A percentile compares a stretch with the other conserved stretches of the same genome.
Evolutionary conservation across 2,888 invertebrate species (phyloP).

Genomic region (Bellardia bayeri): DNA sequence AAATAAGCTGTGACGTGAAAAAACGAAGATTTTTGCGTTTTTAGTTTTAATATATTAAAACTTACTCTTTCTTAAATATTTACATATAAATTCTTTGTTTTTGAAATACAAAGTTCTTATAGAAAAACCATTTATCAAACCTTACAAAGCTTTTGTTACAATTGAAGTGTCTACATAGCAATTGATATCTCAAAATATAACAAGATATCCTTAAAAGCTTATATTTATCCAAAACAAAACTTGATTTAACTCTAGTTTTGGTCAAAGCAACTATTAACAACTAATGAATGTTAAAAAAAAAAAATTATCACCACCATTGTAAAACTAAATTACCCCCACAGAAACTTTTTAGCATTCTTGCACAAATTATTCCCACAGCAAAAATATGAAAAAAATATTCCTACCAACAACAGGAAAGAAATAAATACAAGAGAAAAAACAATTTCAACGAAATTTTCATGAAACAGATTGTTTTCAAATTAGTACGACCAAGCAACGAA

Average conservation of each 20-base stretch:
- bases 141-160: too few relatives aligned
- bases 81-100: too few relatives aligned
- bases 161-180: too few relatives aligned
- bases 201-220: too few relatives aligned
- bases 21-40: too few relatives aligned
- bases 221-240: too few relatives aligned
- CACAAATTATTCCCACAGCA: conserved; percentile 41
- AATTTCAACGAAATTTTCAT: conserved; percentile 23
- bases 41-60: too few relatives aligned
- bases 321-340: conserved; percentile 16
- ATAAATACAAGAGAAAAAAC: conserved; percentile 4
- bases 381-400: not conserved
- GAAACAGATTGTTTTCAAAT: conserved; percentile 59
- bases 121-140: too few relatives aligned
- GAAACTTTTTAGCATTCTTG: conserved; percentile 24
- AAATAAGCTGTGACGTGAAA: too few relatives aligned
- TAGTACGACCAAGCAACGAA: conserved; percentile 27
- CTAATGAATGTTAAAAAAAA: conserved; percentile 46
- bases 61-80: too few relatives aligned
- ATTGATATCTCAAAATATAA: too few relatives aligned
- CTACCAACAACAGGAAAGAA: not conserved
- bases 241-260: not conserved
- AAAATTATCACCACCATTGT: not conserved
- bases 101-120: too few relatives aligned
- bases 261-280: conserved; percentile 43